Evolutionary conservation across 2,888 invertebrate genomes (phyloP).

Genomic region (Crepidodera aurea): DNA sequence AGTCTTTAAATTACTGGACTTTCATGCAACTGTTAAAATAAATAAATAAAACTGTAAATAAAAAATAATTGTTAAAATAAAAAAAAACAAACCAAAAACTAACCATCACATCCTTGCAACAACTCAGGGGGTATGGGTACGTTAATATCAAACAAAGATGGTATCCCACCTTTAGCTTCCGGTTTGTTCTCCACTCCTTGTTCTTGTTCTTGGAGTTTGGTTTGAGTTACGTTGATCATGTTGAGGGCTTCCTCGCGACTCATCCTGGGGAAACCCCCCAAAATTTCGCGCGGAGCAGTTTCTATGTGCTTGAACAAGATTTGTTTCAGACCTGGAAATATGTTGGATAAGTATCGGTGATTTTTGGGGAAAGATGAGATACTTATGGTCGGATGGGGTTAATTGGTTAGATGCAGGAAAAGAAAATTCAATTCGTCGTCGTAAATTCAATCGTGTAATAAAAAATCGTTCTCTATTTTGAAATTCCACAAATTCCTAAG

Average conservation of each 20-base stretch:
- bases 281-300: conserved; percentile 88
- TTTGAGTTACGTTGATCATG: conserved; percentile 64
- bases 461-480: neutral
- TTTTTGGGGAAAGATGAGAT: neutral
- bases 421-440: neutral
- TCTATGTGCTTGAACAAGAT: conserved; percentile 77
- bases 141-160: conserved; percentile 57
- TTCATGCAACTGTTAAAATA: too few species aligned
- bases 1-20: too few species aligned
- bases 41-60: neutral
- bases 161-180: conserved; percentile 51
- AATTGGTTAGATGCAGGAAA: conserved; percentile 5
- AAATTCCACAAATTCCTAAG: too few species aligned
- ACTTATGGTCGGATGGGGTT: conserved; percentile 10
- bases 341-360: neutral
- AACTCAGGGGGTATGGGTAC: conserved; percentile 56
- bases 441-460: neutral
- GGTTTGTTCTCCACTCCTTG: conserved; percentile 31
- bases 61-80: conserved; percentile 15
- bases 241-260: conserved; percentile 77
- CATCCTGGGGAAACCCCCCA: conserved; percentile 87
- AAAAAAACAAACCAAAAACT: conserved; percentile 42
- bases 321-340: conserved; percentile 55
- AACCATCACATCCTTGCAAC: conserved; percentile 47
- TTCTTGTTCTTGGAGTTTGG: conserved; percentile 61